phyloP scores from a whole-genome alignment of 2,113 vertebrate species.

The Chloropsis cyanopogon region DNA sequence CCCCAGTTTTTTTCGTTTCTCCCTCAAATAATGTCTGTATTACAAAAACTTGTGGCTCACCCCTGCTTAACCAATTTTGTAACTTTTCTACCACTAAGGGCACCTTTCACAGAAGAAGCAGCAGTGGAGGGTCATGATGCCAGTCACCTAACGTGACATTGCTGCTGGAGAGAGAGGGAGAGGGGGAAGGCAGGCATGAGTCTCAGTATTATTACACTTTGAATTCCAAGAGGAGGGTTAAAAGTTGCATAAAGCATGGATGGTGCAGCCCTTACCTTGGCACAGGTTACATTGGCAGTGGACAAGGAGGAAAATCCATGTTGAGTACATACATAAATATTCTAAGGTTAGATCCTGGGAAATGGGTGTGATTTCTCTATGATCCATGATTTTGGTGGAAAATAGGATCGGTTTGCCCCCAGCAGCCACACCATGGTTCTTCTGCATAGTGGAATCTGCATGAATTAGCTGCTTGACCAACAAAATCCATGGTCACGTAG shows the following conservation, averaged over 20 bases:
- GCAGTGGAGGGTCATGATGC: neutral
- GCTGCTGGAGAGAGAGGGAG: neutral
- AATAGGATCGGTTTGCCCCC: neutral
- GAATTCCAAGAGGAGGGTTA: neutral
- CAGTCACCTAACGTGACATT: neutral
- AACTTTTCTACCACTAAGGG: neutral
- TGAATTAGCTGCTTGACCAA: neutral
- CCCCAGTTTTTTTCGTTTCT: neutral
- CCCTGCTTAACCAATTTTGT: neutral
- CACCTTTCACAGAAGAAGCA: neutral
- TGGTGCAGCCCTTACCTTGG: neutral
- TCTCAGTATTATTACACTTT: neutral
- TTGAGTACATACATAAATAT: neutral
- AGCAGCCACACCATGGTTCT: neutral
- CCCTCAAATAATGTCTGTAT: neutral
- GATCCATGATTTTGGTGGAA: neutral
- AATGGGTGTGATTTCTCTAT: accelerated
- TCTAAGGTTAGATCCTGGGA: neutral
- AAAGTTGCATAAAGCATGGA: neutral
- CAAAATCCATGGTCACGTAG: neutral
- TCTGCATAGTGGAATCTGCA: neutral
- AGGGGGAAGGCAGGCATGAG: neutral
- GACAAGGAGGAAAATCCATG: neutral
- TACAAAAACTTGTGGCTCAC: neutral
- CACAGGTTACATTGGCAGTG: neutral